Evolutionary conservation across 2,888 invertebrate species (phyloP).

Genomic region (Fissipunctia ypsillon): DNA sequence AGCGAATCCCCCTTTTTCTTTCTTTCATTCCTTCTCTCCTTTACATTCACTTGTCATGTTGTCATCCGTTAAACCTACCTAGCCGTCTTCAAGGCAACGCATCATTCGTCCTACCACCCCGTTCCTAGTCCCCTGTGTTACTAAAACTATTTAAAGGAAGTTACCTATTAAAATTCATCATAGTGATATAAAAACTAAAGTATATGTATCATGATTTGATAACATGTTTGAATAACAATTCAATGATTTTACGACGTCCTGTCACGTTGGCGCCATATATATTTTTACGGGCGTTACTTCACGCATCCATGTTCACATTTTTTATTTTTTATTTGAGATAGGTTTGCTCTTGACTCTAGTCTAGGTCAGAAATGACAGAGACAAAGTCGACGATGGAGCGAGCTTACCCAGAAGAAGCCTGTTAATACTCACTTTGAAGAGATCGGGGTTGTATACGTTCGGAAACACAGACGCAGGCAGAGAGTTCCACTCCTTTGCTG

Average conservation of each 20-base stretch:
- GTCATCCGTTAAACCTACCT: background rate
- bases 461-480: too few relatives aligned
- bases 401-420: too few relatives aligned
- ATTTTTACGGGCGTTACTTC: conserved; percentile 16
- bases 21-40: background rate
- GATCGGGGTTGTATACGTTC: too few relatives aligned
- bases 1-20: background rate
- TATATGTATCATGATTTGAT: conserved; percentile 6
- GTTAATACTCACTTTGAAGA: too few relatives aligned
- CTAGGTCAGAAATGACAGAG: too few relatives aligned
- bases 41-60: background rate
- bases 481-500: too few relatives aligned
- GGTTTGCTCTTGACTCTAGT: too few relatives aligned
- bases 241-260: conserved; percentile 40
- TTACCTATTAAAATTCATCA: conserved; percentile 34
- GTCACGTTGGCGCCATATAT: conserved; percentile 51
- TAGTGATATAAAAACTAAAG: background rate
- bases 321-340: too few relatives aligned
- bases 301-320: background rate
- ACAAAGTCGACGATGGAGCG: too few relatives aligned
- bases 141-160: conserved; percentile 8
- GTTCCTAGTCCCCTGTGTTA: background rate
- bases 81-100: background rate
- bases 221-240: conserved; percentile 40
- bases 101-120: background rate